These are phyloP conservation scores for Synergus gifuensis DNA, from an alignment of 2,888 invertebrate genomes.

Conservation along the genomic window DNA sequence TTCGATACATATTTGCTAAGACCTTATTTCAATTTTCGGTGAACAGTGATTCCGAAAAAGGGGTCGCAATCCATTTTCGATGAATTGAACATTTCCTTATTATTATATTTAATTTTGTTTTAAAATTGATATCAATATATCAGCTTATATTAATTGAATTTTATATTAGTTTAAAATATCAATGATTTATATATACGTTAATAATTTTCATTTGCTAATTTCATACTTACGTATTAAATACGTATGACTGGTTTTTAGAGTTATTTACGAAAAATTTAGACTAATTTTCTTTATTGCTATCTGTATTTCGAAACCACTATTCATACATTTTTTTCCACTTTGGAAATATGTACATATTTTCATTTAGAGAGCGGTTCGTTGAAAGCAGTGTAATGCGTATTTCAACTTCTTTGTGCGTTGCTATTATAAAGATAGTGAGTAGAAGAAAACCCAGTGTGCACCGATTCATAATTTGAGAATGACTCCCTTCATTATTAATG, in stretches of 20 bases:
- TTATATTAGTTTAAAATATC: too few relatives aligned
- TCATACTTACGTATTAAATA: background rate
- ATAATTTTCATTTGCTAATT: background rate
- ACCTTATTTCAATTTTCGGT: background rate
- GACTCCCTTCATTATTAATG: background rate
- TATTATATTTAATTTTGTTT: background rate
- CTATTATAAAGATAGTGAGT: conserved; percentile 45
- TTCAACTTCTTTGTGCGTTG: conserved; percentile 55
- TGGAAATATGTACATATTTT: background rate
- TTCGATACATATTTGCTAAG: background rate
- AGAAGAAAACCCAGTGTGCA: conserved; percentile 22
- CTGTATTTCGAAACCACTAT: conserved; percentile 7
- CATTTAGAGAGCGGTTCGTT: conserved; percentile 39
- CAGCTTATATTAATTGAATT: background rate
- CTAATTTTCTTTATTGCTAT: conserved; percentile 1
- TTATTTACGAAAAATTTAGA: background rate
- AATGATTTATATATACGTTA: background rate
- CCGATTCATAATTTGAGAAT: conserved; percentile 12
- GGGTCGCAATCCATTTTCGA: background rate
- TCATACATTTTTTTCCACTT: conserved; percentile 3
- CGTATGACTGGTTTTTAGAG: background rate
- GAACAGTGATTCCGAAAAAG: conserved; percentile 17
- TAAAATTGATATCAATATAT: background rate
- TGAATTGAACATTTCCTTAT: background rate
- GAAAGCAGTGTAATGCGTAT: conserved; percentile 53